A percentile compares a stretch with the other conserved stretches of the same genome.
phyloP scores from a whole-genome alignment of 1,140 invertebrate species.

The Drosophila equinoxialis region DNA sequence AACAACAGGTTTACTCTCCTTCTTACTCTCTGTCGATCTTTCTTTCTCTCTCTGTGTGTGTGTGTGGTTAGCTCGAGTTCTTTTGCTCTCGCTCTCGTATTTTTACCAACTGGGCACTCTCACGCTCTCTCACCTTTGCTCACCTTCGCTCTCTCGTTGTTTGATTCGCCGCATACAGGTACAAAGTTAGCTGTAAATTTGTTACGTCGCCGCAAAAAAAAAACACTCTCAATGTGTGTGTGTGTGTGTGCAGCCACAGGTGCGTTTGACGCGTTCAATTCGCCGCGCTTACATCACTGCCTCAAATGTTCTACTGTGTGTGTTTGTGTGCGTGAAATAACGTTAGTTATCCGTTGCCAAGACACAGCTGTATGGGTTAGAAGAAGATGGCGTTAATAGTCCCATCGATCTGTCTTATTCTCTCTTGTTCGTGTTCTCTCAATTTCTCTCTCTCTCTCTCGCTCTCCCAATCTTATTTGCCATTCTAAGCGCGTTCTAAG shows the following conservation, averaged over 20 bases:
- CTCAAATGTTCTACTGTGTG: conserved; percentile 22
- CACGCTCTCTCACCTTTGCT: conserved; percentile 13
- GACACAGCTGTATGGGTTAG: conserved; percentile 38
- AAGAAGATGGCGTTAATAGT: conserved; percentile 21
- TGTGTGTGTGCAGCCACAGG: conserved; percentile 53
- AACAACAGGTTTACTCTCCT: conserved; percentile 64
- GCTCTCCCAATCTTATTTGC: conserved; percentile 67
- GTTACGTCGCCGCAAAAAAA: conserved; percentile 64
- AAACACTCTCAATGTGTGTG: neutral
- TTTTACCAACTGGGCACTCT: too few species aligned
- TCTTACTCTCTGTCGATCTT: conserved; percentile 7
- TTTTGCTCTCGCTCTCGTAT: conserved; percentile 4
- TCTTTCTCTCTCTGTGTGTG: too few species aligned
- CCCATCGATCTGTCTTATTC: conserved; percentile 7
- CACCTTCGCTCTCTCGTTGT: conserved; percentile 27
- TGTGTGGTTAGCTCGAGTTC: conserved; percentile 1
- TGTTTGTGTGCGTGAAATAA: conserved; percentile 80
- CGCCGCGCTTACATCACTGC: conserved; percentile 74
- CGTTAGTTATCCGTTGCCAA: conserved; percentile 75
- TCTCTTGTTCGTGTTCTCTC: conserved; percentile 14
- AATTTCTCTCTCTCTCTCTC: conserved; percentile 17
- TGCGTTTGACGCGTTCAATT: conserved; percentile 66
- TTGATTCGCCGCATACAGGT: conserved; percentile 56
- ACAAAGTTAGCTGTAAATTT: conserved; percentile 82
- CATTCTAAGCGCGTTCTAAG: conserved; percentile 80